These are phyloP conservation scores for Limnothrissa miodon DNA, from an alignment of 2,113 vertebrate genomes.

Conservation along the genomic window DNA sequence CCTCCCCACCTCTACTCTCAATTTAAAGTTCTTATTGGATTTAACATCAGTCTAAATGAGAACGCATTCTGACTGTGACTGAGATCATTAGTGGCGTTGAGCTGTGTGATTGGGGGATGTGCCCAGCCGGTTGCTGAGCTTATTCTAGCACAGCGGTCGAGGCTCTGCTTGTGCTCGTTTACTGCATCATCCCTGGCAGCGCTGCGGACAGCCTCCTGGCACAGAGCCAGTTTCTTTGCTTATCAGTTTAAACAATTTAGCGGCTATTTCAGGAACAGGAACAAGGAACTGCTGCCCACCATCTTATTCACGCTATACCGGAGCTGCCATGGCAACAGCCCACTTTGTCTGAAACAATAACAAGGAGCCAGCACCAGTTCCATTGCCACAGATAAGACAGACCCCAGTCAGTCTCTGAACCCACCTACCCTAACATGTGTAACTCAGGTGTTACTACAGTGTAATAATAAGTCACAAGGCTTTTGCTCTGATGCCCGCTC, in stretches of 20 bases:
- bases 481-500: too few relatives aligned
- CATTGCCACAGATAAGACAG: slow-evolving; percentile 9
- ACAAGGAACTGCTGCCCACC: slow-evolving; percentile 55
- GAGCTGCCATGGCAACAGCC: slow-evolving; percentile 65
- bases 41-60: slow-evolving; percentile 67
- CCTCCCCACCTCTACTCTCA: slow-evolving; percentile 39
- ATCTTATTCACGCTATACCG: slow-evolving; percentile 37
- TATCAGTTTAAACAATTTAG: slow-evolving; percentile 76
- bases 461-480: too few relatives aligned
- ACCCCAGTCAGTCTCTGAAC: background rate
- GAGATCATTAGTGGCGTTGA: slow-evolving; percentile 67
- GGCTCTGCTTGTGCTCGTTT: slow-evolving; percentile 60
- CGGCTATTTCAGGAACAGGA: slow-evolving; percentile 73
- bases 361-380: slow-evolving; percentile 39
- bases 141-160: slow-evolving; percentile 63
- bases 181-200: slow-evolving; percentile 68
- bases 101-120: slow-evolving; percentile 67
- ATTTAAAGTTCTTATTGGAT: slow-evolving; percentile 53
- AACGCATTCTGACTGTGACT: slow-evolving; percentile 66
- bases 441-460: background rate
- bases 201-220: slow-evolving; percentile 64
- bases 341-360: slow-evolving; percentile 56
- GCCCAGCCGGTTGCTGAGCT: slow-evolving; percentile 58
- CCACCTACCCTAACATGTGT: background rate
- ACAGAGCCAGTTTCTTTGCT: slow-evolving; percentile 63